Evolutionary conservation across 2,113 vertebrate genomes (phyloP), one percentile per base, ranked within the genome.

Genomic region (Empidonax alnorum): DNA sequence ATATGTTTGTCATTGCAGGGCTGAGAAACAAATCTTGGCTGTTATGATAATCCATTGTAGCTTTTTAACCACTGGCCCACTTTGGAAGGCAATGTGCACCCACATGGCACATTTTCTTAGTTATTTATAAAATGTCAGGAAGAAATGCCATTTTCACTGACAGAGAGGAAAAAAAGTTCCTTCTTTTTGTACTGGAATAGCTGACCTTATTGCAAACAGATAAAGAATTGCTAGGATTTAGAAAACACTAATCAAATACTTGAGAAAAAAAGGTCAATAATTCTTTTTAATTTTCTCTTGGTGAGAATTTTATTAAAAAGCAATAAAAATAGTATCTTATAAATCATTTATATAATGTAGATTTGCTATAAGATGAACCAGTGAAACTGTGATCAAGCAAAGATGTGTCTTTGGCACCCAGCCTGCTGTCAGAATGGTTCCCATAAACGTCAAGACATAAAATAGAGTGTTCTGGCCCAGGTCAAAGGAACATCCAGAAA

Each of bases 371-470:
- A 87, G 74, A 87, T 81, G 77, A 89, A 46, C 50, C 44, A 81
- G 61, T 78, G 73, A 91, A 87, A 84, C 66, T 56, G 78, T 62
- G 88, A 95, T 78, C 82, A 94, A 91, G 87, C 77, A 77, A 94
- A 93, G 92, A 87, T 87, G 77, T 93, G 82, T 63, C 81, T 93
- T 52, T 94, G 90, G 77, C 92, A 87, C 41, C 16, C 61, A 89
- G 87, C 65, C 94, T 84, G 50, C 73, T 93, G 63, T 83, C 77
- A 61, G 73, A 69, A 93, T 52, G 49, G 59, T 73, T 69, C 68
- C 73, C 41, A 84, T 81, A 87, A 95, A 71, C 39, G 69, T 77
- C 50, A 81, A 75, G 87, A 72, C 31, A 71, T 85, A 82, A 92
- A 90, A 67, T 30, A 62, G 42, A 74, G 42, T 78, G 31, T 94